Conservation (phyloP, 2,888 invertebrate genomes). For the Syrista parreyssii region DNA sequence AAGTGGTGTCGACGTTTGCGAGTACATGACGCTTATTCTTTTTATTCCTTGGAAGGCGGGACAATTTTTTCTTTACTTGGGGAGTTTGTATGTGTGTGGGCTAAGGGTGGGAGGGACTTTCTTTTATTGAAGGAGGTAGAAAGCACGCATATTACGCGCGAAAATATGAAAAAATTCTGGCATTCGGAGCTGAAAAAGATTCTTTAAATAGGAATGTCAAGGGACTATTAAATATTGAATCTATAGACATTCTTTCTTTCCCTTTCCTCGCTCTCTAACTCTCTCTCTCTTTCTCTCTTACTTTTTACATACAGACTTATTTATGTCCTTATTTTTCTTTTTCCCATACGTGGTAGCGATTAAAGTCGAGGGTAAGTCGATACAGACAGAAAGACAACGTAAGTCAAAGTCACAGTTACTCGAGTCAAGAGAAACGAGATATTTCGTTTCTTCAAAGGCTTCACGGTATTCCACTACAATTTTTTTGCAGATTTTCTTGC, state of each 20-base stretch:
- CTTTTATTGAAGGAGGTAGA: conserved; percentile 35
- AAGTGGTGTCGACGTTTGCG: conserved; percentile 63
- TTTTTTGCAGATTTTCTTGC: conserved; percentile 43
- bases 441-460: conserved; percentile 41
- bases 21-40: conserved; percentile 29
- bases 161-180: conserved; percentile 19
- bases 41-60: conserved; percentile 23
- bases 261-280: conserved; percentile 15
- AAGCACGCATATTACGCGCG: conserved; percentile 26
- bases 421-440: conserved; percentile 26
- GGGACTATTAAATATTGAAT: conserved; percentile 40
- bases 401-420: conserved; percentile 9
- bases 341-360: conserved; percentile 8
- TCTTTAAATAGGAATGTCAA: conserved; percentile 55
- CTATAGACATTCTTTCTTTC: not conserved
- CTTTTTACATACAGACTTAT: conserved; percentile 10
- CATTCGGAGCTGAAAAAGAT: conserved; percentile 28
- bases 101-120: conserved; percentile 19
- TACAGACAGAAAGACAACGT: conserved; percentile 25
- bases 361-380: conserved; percentile 28
- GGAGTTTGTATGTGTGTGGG: conserved; percentile 29
- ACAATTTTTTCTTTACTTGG: conserved; percentile 23
- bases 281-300: conserved; percentile 11
- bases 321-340: not conserved
- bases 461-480: conserved; percentile 42